Conservation (phyloP, 2,113 vertebrate species). For the Engraulis encrasicolus region DNA sequence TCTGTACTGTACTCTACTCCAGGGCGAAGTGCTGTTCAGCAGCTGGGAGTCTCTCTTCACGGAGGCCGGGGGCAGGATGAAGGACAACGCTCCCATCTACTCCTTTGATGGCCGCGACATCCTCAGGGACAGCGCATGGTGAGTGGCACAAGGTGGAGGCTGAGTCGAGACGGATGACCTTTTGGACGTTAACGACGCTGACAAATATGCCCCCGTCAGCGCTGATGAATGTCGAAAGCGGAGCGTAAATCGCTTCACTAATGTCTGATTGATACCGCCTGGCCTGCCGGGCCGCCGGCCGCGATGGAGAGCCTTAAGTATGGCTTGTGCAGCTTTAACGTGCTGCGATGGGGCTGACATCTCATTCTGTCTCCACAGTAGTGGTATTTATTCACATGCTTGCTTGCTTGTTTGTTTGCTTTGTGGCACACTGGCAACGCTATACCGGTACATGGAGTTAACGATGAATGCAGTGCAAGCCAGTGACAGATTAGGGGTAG, state of each 20-base stretch:
- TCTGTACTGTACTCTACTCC: no score
- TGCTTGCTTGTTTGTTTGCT: no score
- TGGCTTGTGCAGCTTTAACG: neutral
- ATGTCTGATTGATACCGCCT: neutral
- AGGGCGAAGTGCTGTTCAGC: conserved; percentile 91
- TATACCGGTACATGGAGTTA: neutral
- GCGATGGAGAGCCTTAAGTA: neutral
- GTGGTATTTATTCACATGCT: neutral
- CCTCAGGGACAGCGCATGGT: conserved; percentile 85
- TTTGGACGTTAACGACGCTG: neutral
- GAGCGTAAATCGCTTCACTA: neutral
- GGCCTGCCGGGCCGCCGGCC: no score
- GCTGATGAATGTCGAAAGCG: neutral
- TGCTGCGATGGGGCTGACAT: neutral
- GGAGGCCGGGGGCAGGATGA: conserved; percentile 73
- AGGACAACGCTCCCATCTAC: conserved; percentile 77
- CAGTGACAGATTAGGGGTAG: neutral
- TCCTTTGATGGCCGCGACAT: conserved; percentile 92
- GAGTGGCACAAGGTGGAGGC: conserved; percentile 54
- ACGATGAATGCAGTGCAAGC: neutral
- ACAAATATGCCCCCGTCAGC: neutral
- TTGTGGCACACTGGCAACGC: neutral
- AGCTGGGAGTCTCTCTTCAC: conserved; percentile 91
- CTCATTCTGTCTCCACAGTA: neutral
- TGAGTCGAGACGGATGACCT: neutral